Evolutionary conservation across 2,113 vertebrate species (phyloP).

Genomic region (Ochotona curzoniae): DNA sequence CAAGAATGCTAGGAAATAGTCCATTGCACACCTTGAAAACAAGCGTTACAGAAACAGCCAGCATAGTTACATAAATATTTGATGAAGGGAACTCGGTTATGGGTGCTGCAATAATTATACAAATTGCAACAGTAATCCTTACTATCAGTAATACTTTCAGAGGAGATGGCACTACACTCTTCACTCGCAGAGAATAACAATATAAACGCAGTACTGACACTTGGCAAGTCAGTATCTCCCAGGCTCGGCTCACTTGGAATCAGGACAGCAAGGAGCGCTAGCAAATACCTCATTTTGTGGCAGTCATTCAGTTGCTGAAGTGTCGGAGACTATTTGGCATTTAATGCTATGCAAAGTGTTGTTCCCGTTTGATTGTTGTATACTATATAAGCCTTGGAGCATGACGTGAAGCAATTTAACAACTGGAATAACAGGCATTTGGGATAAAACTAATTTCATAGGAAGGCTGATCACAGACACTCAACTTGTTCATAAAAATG

Average conservation of each 20-base stretch:
- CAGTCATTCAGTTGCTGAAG: conserved; percentile 80
- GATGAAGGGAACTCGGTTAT: conserved; percentile 78
- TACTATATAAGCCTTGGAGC: conserved; percentile 87
- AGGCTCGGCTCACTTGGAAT: conserved; percentile 82
- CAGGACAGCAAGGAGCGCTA: conserved; percentile 80
- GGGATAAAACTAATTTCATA: conserved; percentile 88
- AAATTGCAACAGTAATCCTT: conserved; percentile 83
- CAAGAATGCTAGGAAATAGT: conserved; percentile 56
- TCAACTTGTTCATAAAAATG: conserved; percentile 82
- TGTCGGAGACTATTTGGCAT: conserved; percentile 84
- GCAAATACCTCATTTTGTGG: conserved; percentile 82
- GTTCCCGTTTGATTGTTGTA: conserved; percentile 85
- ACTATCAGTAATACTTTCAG: conserved; percentile 80
- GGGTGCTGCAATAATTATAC: conserved; percentile 82
- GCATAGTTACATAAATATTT: conserved; percentile 83
- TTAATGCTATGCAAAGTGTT: conserved; percentile 87
- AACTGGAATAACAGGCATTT: conserved; percentile 88
- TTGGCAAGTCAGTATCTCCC: conserved; percentile 80
- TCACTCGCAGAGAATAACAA: conserved; percentile 82
- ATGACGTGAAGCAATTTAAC: conserved; percentile 89
- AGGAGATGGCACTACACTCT: conserved; percentile 81
- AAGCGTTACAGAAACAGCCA: conserved; percentile 29
- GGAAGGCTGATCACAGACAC: conserved; percentile 82
- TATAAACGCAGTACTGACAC: conserved; percentile 82
- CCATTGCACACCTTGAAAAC: conserved; percentile 65